phyloP scores from a whole-genome alignment of 2,888 invertebrate species.

The Archaeoteleia sp. region DNA sequence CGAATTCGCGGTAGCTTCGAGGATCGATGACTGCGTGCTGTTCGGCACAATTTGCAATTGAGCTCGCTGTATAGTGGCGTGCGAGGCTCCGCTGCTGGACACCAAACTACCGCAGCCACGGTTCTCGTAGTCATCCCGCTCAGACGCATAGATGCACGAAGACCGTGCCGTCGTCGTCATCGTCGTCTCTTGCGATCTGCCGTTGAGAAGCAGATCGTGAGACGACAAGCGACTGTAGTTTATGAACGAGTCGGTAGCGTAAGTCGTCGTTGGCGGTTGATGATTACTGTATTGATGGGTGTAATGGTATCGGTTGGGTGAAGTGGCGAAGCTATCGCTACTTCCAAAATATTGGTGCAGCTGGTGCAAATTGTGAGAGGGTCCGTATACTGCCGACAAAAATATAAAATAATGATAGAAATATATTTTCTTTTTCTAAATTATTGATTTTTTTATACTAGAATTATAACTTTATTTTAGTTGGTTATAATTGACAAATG shows the following conservation, averaged over 20 bases:
- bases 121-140: slow-evolving; percentile 57
- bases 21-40: slow-evolving; percentile 58
- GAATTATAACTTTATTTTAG: too few species aligned
- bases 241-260: slow-evolving; percentile 67
- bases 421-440: too few species aligned
- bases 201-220: slow-evolving; percentile 61
- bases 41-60: slow-evolving; percentile 60
- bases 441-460: too few species aligned
- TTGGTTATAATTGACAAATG: too few species aligned
- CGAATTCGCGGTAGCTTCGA: slow-evolving; percentile 60
- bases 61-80: slow-evolving; percentile 56
- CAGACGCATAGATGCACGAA: slow-evolving; percentile 14
- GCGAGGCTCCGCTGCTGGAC: slow-evolving; percentile 21
- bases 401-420: too few species aligned
- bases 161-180: slow-evolving; percentile 27
- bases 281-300: slow-evolving; percentile 64
- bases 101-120: slow-evolving; percentile 44
- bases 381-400: slow-evolving; percentile 69
- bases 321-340: slow-evolving; percentile 68
- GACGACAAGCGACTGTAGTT: slow-evolving; percentile 67
- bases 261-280: slow-evolving; percentile 61
- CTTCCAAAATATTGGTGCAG: slow-evolving; percentile 69
- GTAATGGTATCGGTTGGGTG: slow-evolving; percentile 67
- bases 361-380: slow-evolving; percentile 67
- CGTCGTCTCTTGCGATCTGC: slow-evolving; percentile 60